A percentile compares a stretch with the other conserved stretches of the same genome.
Evolutionary conservation across 2,888 invertebrate genomes (phyloP).

Genomic region (Amiota communis): DNA sequence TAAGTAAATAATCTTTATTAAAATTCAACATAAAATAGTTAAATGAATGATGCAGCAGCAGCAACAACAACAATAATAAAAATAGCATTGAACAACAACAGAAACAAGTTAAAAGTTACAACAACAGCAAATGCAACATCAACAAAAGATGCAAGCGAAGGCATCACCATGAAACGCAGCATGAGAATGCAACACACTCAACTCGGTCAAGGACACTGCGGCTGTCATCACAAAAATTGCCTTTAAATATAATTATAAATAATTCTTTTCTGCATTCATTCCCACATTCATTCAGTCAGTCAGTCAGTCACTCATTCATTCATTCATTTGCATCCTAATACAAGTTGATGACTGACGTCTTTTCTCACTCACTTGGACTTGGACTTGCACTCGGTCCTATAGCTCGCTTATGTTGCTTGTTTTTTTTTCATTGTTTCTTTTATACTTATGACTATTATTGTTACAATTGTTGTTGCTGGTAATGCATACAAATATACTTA

Average conservation of each 20-base stretch:
- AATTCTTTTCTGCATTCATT: too few species aligned
- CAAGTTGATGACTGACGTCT: too few species aligned
- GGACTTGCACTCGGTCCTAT: too few species aligned
- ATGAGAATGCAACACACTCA: conserved; percentile 43
- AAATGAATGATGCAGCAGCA: neutral
- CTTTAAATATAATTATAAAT: conserved; percentile 67
- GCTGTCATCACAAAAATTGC: conserved; percentile 62
- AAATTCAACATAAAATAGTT: too few species aligned
- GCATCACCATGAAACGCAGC: neutral
- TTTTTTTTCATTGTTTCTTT: neutral
- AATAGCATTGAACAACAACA: neutral
- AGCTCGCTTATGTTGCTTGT: too few species aligned
- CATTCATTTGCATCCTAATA: too few species aligned
- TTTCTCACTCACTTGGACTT: too few species aligned
- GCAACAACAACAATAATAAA: conserved; percentile 7
- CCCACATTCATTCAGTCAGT: too few species aligned
- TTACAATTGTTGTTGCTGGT: neutral
- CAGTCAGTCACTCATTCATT: too few species aligned
- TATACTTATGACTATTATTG: neutral
- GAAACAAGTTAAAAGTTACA: neutral
- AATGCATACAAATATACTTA: too few species aligned
- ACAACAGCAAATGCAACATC: neutral
- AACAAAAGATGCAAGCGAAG: neutral
- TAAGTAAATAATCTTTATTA: too few species aligned
- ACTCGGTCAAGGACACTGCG: conserved; percentile 68